Evolutionary conservation across 92 coral and sea anemone species (phyloP).

Genomic region (Blastomussa wellsi): DNA sequence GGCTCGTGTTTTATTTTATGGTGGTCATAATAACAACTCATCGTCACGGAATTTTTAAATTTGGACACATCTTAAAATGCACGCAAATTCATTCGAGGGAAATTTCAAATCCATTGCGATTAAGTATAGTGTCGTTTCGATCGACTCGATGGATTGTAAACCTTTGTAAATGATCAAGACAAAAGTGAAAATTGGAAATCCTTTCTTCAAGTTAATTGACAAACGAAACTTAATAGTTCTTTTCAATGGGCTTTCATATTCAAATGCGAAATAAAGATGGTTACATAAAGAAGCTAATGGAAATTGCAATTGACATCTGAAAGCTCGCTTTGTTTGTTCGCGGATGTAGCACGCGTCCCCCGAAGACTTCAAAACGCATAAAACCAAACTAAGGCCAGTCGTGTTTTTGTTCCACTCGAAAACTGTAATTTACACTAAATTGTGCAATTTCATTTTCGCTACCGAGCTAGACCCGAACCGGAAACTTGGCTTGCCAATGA

Average conservation of each 20-base stretch:
- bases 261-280: conserved; percentile 58
- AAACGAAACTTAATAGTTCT: conserved; percentile 60
- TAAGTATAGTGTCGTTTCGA: not conserved
- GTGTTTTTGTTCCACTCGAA: conserved; percentile 22
- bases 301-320: conserved; percentile 48
- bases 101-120: not conserved
- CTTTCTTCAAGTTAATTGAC: conserved; percentile 61
- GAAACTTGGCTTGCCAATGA: conserved; percentile 31
- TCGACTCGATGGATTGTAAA: conserved; percentile 35
- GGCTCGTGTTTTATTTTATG: conserved; percentile 18
- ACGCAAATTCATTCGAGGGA: conserved; percentile 17
- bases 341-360: conserved; percentile 43
- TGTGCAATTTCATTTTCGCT: conserved; percentile 35
- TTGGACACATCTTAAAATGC: conserved; percentile 3
- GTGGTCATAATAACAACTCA: not conserved
- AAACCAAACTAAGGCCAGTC: conserved; percentile 26
- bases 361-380: conserved; percentile 20
- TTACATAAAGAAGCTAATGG: conserved; percentile 68
- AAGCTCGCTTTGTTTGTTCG: conserved; percentile 32
- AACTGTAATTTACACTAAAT: conserved; percentile 41
- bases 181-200: conserved; percentile 46
- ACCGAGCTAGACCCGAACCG: conserved; percentile 40
- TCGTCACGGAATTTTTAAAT: conserved; percentile 31
- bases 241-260: conserved; percentile 66
- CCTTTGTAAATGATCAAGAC: conserved; percentile 54